Base-by-base conservation (phyloP, 2,888 invertebrate species). In the Acrobasis repandana region DNA sequence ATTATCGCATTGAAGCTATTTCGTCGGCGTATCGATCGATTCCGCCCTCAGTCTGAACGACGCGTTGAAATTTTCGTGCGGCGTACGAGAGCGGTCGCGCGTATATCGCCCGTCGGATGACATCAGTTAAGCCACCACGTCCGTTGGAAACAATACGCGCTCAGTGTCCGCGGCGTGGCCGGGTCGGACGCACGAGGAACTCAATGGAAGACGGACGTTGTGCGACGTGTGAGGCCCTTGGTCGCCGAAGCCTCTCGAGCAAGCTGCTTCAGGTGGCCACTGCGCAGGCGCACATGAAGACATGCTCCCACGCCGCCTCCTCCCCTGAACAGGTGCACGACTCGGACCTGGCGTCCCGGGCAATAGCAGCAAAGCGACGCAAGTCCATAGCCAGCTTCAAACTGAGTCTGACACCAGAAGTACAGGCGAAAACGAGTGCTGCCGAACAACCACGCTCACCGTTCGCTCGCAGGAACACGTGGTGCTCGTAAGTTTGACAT, bases 1-100 rank as follows among this genome's bases (percentile, higher is more conserved):
- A 85, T 91, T 92, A 91, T 92, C 92, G 90, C 86, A 81, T 86
- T 90, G 91, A 86, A 86, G 86, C 84, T 84, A 88, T 90, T 91
- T 88, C 85, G 83, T 85, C 80, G 77, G 75, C 69, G 76, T 84
- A 86, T 88, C 85, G 90, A 91, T 90, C 88, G 83, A 77, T 79
- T 80, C 75, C 73, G 75, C 73, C 76, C 77, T 72, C 73, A 73
- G 75, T 72, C 74, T 74, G 74, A 80, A 77, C 80, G 72, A 74
- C 79, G 83, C 84, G 85, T 88, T 85, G 80, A 83, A 80, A 83
- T 86, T 82, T 83, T 82, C 79, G 83, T 83, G 84, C 78, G 78
- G 73, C 80, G 80, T 79, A 77, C 79, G 81, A 74, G 85, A 84
- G 76, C 82, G 82, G 83, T 85, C 83, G 87, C 86, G 89, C 85